A percentile compares a stretch with the other conserved stretches of the same genome.
Conservation (phyloP, 2,797 vertebrate species). For the Poeciliopsis presidionis region DNA sequence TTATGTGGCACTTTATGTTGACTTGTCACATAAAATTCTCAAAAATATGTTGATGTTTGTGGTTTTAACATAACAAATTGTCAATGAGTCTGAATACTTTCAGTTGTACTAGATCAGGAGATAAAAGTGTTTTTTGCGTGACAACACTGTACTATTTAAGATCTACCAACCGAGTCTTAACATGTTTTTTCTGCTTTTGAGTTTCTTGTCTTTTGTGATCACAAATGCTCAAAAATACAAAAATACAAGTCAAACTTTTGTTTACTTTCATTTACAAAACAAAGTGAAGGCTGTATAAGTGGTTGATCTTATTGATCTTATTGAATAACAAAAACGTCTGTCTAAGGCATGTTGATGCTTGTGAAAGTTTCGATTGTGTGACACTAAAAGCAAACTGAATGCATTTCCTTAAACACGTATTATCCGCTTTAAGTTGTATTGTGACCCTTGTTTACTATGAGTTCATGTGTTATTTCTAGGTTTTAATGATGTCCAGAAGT, state of each 20-base stretch:
- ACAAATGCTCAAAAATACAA: background rate
- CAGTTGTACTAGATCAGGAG: background rate
- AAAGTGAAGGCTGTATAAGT: background rate
- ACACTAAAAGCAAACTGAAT: background rate
- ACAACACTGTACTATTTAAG: background rate
- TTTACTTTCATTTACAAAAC: background rate
- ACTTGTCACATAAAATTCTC: background rate
- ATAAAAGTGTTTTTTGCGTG: background rate
- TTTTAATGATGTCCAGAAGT: constrained; percentile 10
- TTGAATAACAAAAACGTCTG: background rate
- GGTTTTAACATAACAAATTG: background rate
- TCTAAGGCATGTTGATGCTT: background rate
- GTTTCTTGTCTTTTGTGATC: background rate
- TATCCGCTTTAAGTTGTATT: background rate
- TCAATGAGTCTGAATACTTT: background rate
- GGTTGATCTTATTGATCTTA: background rate
- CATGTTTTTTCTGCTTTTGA: background rate
- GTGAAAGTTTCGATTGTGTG: background rate
- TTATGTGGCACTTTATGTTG: background rate
- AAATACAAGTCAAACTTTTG: background rate
- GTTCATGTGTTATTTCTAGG: constrained; percentile 12
- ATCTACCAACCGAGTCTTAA: background rate
- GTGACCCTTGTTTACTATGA: background rate
- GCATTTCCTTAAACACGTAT: background rate
- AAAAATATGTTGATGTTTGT: background rate